Evolutionary conservation across 1,140 invertebrate species (phyloP).

Genomic region (Drosophila bocki): DNA sequence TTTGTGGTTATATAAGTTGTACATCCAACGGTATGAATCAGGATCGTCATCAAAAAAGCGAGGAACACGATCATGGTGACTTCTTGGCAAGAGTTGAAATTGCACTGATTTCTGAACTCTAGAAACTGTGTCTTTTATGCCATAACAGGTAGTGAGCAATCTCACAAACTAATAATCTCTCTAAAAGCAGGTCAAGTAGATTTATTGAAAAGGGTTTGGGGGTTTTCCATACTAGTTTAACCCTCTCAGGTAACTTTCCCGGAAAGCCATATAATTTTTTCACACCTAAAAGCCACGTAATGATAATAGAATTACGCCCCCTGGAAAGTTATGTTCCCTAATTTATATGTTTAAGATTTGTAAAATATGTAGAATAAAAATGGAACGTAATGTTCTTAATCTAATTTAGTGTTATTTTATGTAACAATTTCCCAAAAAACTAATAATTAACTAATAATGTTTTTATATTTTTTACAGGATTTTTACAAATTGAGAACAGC

Average conservation of each 20-base stretch:
- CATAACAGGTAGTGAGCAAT: constrained; percentile 35
- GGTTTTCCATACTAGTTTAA: not conserved
- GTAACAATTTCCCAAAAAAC: not conserved
- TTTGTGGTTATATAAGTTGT: constrained; percentile 43
- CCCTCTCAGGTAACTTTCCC: not conserved
- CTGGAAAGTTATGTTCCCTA: not conserved
- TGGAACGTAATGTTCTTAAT: too few relatives aligned
- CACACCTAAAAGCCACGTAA: not conserved
- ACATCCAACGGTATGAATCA: constrained; percentile 1
- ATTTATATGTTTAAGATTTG: too few relatives aligned
- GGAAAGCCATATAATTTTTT: not conserved
- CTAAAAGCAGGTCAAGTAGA: not conserved
- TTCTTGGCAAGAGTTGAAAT: not conserved
- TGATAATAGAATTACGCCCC: not conserved
- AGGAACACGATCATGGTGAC: constrained; percentile 9
- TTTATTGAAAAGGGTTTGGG: not conserved
- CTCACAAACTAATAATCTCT: not conserved
- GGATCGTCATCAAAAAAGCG: constrained; percentile 4
- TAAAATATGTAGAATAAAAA: too few relatives aligned
- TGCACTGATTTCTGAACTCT: constrained; percentile 12
- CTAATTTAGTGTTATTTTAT: too few relatives aligned
- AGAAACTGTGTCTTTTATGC: constrained; percentile 27
- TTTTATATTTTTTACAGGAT: constrained; percentile 88
- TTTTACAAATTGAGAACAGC: constrained; percentile 95
- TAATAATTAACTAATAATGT: not conserved